These are phyloP conservation scores for Nymphicus hollandicus DNA, from an alignment of 2,113 vertebrate genomes.

Conservation along the genomic window DNA sequence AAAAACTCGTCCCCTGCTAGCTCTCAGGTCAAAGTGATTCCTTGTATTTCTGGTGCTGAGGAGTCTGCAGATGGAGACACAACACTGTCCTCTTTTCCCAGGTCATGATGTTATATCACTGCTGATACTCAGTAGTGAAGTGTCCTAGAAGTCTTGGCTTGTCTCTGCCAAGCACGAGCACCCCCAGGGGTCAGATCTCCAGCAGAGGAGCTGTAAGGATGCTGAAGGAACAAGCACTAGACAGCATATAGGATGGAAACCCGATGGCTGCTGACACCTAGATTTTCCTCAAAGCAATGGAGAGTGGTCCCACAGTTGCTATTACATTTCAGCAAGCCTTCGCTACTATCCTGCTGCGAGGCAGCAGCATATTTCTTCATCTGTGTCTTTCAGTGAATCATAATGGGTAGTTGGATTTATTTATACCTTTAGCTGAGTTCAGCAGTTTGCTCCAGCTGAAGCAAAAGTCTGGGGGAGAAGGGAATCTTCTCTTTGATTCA, in stretches of 20 bases:
- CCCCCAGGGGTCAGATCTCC: background rate
- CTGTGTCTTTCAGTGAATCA: background rate
- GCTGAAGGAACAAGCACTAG: background rate
- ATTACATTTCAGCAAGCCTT: background rate
- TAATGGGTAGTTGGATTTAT: background rate
- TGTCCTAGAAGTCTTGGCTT: background rate
- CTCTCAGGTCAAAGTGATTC: background rate
- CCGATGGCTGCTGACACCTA: background rate
- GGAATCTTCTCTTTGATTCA: background rate
- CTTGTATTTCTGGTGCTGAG: background rate
- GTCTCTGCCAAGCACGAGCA: background rate
- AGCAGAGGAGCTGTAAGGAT: background rate
- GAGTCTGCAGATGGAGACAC: background rate
- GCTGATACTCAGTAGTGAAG: background rate
- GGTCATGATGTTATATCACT: background rate
- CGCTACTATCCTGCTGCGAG: background rate
- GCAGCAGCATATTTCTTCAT: background rate
- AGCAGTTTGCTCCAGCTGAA: background rate
- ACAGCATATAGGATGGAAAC: background rate
- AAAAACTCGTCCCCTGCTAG: background rate
- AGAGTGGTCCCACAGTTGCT: background rate
- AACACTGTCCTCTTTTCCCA: rapidly evolving
- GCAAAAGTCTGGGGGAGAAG: background rate
- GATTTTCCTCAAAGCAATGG: background rate
- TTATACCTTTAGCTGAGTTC: background rate